Evolutionary conservation across 2,113 vertebrate genomes (phyloP), one percentile per base, ranked within the genome.

Genomic region (Columba janthina): DNA sequence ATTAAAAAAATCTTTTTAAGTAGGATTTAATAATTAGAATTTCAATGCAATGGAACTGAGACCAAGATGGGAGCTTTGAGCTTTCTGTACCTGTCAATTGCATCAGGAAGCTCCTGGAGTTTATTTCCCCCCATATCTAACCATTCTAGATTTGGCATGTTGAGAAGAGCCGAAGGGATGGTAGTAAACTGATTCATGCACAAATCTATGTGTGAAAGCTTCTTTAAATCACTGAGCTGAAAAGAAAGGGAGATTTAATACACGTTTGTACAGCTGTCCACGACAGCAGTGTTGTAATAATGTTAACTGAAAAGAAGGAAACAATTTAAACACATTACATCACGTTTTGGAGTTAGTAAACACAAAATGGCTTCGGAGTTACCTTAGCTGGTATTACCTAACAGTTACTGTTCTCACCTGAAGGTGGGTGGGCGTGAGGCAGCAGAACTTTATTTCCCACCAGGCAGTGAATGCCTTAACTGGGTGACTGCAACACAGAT

Each of bases 121-220:
- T 71, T 96, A 97, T 99, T 99, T 34, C 99, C 98, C 16, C 98
- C 99, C 98, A 99, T 98, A 94, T 99, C 99, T 32, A 99, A 97
- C 99, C 99, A 99, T 95, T 99, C 98, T 1, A 99, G 98, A 5
- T 95, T 98, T 1, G 99, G 99, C 98, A 99, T 97, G 44, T 96
- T 96, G 15, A 99, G 94, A 54, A 99, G 97, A 50, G 98, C 98
- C 36, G 97, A 97, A 21, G 99, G 99, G 66, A 99, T 69, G 38
- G 85, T 75, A 53, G 96, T 97, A 75, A 99, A 99, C 69, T 96
- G 91, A 64, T 99, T 99, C 99, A 99, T 99, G 94, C 98, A 99
- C 91, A 99, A 72, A 93, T 99, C 99, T 91, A 99, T 78, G 87
- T 99, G 99, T 65, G 98, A 98, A 83, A 99, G 98, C 85, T 98